phyloP scores from a whole-genome alignment of 2,797 vertebrate genomes.

The Salmo trutta region DNA sequence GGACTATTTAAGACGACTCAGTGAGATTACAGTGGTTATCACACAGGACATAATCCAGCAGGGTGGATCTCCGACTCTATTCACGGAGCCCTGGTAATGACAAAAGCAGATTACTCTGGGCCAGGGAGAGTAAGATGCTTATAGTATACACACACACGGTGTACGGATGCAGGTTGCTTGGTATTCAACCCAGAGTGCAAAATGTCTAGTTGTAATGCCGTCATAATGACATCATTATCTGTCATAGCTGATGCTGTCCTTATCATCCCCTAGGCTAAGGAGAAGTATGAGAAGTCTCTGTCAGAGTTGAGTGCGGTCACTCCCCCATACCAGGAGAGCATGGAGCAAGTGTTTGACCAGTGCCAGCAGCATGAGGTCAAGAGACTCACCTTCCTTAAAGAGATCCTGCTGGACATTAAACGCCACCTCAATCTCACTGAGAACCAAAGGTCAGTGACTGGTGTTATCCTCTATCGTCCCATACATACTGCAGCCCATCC shows the following conservation, averaged over 20 bases:
- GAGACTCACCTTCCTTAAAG: conserved; percentile 93
- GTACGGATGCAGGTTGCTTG: neutral
- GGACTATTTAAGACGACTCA: neutral
- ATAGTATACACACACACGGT: conserved; percentile 1
- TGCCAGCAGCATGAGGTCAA: conserved; percentile 98
- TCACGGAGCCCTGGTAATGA: conserved; percentile 16
- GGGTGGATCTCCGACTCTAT: conserved; percentile 14
- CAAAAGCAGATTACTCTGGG: conserved; percentile 24
- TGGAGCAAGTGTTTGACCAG: conserved; percentile 97
- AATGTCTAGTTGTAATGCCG: neutral
- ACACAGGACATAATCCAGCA: conserved; percentile 9
- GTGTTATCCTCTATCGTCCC: neutral
- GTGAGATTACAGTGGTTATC: conserved; percentile 2
- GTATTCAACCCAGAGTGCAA: neutral
- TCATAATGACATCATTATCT: neutral
- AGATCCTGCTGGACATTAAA: conserved; percentile 94
- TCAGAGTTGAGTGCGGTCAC: conserved; percentile 92
- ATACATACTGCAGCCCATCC: neutral
- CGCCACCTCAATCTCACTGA: conserved; percentile 94
- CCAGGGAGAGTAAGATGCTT: conserved; percentile 26
- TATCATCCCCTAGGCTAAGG: conserved; percentile 81
- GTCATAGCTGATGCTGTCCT: neutral
- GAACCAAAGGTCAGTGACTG: conserved; percentile 83
- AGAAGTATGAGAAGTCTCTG: conserved; percentile 95
- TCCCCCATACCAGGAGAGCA: conserved; percentile 92